Percentiles rank a stretch among this genome's conserved stretches.
phyloP scores from a whole-genome alignment of 2,888 invertebrate genomes.

The Drosophila prostipennis region DNA sequence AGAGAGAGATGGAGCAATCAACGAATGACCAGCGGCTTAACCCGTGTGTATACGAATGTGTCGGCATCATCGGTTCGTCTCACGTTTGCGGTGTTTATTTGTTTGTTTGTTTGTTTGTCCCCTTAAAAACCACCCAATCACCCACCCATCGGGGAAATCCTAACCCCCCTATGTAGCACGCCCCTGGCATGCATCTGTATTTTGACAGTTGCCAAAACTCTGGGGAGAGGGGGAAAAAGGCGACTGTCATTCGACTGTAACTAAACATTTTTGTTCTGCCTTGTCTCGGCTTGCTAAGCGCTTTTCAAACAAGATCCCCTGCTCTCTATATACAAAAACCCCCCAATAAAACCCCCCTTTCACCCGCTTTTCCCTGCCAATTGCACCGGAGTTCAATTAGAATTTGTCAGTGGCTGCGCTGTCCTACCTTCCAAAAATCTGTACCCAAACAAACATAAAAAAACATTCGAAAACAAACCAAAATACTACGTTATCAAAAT shows the following conservation, averaged over 20 bases:
- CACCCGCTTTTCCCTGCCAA: slow-evolving; percentile 12
- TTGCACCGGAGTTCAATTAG: slow-evolving; percentile 36
- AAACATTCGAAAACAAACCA: slow-evolving; percentile 1
- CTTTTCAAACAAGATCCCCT: slow-evolving; percentile 16
- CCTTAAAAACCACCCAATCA: background rate
- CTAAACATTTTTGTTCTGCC: slow-evolving; percentile 49
- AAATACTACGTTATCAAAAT: slow-evolving; percentile 8
- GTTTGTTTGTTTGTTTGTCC: slow-evolving; percentile 25
- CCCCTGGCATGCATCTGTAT: slow-evolving; percentile 40
- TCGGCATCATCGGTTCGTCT: slow-evolving; percentile 42
- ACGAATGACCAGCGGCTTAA: slow-evolving; percentile 75
- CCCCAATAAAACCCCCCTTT: background rate
- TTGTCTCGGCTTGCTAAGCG: slow-evolving; percentile 45
- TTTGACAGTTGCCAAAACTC: slow-evolving; percentile 37
- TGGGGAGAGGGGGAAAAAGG: slow-evolving; percentile 2
- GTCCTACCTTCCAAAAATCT: background rate
- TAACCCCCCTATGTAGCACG: background rate
- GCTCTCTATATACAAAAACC: background rate
- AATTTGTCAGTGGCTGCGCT: slow-evolving; percentile 27
- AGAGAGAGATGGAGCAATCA: slow-evolving; percentile 54
- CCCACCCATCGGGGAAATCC: no score
- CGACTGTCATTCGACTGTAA: slow-evolving; percentile 33
- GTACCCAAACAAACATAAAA: background rate
- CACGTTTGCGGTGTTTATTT: slow-evolving; percentile 40
- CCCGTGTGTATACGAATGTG: slow-evolving; percentile 34